A percentile compares a stretch with the other conserved stretches of the same genome.
Conservation (phyloP, 1,140 invertebrate genomes). For the Heterodera schachtii region DNA sequence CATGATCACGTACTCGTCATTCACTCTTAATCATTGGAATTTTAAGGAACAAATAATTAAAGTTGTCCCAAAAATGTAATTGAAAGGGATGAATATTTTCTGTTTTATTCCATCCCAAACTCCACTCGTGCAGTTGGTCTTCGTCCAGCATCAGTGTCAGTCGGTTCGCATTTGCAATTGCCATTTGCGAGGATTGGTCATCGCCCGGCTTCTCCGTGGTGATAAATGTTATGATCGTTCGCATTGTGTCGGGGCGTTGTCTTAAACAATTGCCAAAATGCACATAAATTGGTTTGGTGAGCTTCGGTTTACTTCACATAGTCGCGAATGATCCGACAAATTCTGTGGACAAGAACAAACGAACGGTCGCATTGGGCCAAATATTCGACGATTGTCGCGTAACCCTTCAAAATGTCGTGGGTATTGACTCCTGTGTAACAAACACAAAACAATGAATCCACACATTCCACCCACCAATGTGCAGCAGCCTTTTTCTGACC, state of each 20-base stretch:
- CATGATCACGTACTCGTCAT: slow-evolving; percentile 61
- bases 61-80: too few relatives aligned
- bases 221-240: slow-evolving; percentile 62
- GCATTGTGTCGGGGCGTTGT: slow-evolving; percentile 58
- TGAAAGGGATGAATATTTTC: too few relatives aligned
- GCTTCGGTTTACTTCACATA: slow-evolving; percentile 68
- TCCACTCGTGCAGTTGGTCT: slow-evolving; percentile 30
- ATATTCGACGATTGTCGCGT: slow-evolving; percentile 89
- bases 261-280: slow-evolving; percentile 35
- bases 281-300: background rate
- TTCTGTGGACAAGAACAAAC: slow-evolving; percentile 88
- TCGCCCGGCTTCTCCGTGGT: slow-evolving; percentile 58
- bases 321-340: slow-evolving; percentile 85
- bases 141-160: slow-evolving; percentile 39
- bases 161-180: slow-evolving; percentile 22
- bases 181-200: slow-evolving; percentile 21
- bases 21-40: slow-evolving; percentile 37
- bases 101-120: too few relatives aligned
- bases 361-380: slow-evolving; percentile 86
- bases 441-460: background rate
- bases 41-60: too few relatives aligned
- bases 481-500: slow-evolving; percentile 42
- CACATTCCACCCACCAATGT: slow-evolving; percentile 45
- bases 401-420: slow-evolving; percentile 92
- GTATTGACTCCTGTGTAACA: slow-evolving; percentile 81